Conservation (phyloP, 1,140 invertebrate species). For the Drosophila pandora region DNA sequence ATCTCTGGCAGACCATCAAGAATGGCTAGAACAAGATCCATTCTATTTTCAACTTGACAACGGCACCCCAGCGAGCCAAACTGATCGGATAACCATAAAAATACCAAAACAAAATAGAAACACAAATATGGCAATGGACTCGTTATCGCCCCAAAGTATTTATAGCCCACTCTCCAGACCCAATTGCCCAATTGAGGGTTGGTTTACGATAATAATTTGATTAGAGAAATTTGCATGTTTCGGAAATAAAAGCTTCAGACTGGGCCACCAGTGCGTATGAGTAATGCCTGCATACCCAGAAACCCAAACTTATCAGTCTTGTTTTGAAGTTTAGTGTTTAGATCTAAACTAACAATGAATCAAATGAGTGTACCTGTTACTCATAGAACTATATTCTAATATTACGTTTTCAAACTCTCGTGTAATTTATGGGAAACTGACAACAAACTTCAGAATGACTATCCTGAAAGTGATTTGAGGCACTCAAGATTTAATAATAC, state of each 20-base stretch:
- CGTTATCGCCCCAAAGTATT: slow-evolving; percentile 26
- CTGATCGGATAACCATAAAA: slow-evolving; percentile 16
- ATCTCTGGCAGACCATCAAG: slow-evolving; percentile 35
- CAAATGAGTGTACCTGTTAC: neutral
- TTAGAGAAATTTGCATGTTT: slow-evolving; percentile 9
- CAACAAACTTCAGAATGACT: slow-evolving; percentile 33
- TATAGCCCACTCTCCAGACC: neutral
- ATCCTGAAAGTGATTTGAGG: slow-evolving; percentile 32
- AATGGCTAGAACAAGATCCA: slow-evolving; percentile 22
- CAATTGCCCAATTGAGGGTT: neutral
- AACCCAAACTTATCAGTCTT: neutral
- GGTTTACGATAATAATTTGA: slow-evolving; percentile 7
- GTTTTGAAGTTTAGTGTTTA: neutral
- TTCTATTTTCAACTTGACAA: slow-evolving; percentile 36
- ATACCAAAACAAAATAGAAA: slow-evolving; percentile 7
- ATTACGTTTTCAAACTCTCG: neutral
- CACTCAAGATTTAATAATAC: slow-evolving; percentile 30
- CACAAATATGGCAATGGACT: slow-evolving; percentile 15
- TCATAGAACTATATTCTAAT: neutral
- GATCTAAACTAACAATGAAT: neutral
- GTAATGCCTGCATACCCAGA: slow-evolving; percentile 8
- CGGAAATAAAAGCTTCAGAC: neutral
- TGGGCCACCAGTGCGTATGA: slow-evolving; percentile 41
- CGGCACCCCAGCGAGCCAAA: neutral
- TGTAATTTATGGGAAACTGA: slow-evolving; percentile 29